Evolutionary conservation across 2,797 vertebrate genomes (phyloP), one percentile per base, ranked within the genome.

Genomic region (Odontamblyopus rebecca): DNA sequence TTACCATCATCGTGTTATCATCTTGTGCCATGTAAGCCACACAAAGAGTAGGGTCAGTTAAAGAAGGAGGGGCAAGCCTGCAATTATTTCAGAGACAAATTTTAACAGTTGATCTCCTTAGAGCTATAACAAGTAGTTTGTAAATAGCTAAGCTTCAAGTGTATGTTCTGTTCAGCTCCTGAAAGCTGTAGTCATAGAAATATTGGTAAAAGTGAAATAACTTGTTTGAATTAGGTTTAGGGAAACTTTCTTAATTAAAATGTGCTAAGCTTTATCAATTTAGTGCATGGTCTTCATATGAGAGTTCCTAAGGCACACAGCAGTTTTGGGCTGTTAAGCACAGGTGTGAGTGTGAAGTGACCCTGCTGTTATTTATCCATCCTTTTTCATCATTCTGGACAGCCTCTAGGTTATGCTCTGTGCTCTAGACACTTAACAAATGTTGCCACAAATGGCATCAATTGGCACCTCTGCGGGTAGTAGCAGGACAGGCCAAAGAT

Each of bases 401-500:
- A 53, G 80, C 77, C 72, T 65, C 76, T 76, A 57, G 88, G 86
- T 87, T 86, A 38, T 71, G 75, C 77, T 67, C 75, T 41, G 63
- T 85, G 88, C 90, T 89, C 79, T 63, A 84, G 91, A 89, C 81
- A 63, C 84, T 86, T 84, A 85, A 91, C 91, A 93, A 93, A 91
- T 85, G 88, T 88, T 77, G 82, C 87, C 92, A 90, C 91, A 89
- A 92, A 93, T 91, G 91, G 90, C 89, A 91, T 89, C 94, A 94
- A 94, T 95, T 95, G 94, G 91, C 94, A 94, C 93, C 94, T 95
- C 94, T 81, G 93, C 91, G 92, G 92, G 94, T 86, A 90, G 85
- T 82, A 82, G 85, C 88, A 84, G 80, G 79, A 86, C 86, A 87
- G 92, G 89, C 89, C 87, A 93, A 89, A 89, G 92, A 92, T 92